Conservation (phyloP, 2,888 invertebrate species). For the Rambutsinella grinnellia region DNA sequence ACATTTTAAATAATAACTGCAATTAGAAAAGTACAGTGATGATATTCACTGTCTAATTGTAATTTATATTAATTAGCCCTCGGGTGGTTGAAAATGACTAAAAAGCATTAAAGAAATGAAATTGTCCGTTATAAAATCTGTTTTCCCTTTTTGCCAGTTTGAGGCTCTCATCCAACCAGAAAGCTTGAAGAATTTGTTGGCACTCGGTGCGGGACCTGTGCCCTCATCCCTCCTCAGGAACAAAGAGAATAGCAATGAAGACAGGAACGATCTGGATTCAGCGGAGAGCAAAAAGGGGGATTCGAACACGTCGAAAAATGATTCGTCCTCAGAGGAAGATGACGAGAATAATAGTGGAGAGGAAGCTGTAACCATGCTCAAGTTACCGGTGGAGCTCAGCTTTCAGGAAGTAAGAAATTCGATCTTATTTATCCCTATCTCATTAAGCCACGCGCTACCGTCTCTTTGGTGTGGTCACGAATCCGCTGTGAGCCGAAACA, state of each 20-base stretch:
- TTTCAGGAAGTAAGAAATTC: conserved; percentile 62
- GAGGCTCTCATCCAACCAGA: conserved; percentile 60
- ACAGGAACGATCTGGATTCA: conserved; percentile 62
- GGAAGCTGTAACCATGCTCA: conserved; percentile 60
- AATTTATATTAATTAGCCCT: no score
- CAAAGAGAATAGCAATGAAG: conserved; percentile 29
- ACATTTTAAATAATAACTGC: no score
- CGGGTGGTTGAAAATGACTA: no score
- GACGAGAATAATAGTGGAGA: conserved; percentile 60
- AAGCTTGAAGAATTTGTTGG: conserved; percentile 48
- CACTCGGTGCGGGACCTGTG: conserved; percentile 36
- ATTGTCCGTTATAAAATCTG: background rate
- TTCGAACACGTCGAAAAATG: conserved; percentile 39
- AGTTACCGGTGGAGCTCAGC: conserved; percentile 65
- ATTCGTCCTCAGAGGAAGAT: conserved; percentile 50
- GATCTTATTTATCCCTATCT: no score
- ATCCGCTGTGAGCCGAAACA: no score
- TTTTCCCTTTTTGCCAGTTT: conserved; percentile 33
- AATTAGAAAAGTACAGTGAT: no score
- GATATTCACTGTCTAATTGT: no score
- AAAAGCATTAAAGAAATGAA: no score
- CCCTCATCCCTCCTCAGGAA: conserved; percentile 30
- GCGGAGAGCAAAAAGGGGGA: conserved; percentile 62
- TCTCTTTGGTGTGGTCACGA: no score
- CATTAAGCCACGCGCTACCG: no score